These are phyloP conservation scores for Poeciliopsis gracilis DNA, from an alignment of 2,797 vertebrate species.

Conservation along the genomic window DNA sequence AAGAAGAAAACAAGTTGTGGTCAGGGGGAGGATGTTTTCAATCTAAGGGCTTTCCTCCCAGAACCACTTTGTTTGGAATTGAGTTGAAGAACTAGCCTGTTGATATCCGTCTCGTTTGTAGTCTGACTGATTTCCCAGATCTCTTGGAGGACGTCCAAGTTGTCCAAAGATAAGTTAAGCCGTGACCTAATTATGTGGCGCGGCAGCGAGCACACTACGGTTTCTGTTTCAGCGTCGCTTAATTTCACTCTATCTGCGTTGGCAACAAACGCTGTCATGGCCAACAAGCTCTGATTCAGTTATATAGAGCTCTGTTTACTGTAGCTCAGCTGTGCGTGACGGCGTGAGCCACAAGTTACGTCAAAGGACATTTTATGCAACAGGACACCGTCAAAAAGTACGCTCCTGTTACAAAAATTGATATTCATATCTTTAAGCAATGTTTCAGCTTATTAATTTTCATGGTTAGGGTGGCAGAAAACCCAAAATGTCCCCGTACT, in stretches of 20 bases:
- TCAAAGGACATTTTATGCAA: not conserved
- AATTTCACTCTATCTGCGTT: not conserved
- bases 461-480: not conserved
- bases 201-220: not conserved
- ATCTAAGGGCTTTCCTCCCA: constrained; percentile 39
- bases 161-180: constrained; percentile 8
- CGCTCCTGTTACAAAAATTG: not conserved
- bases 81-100: constrained; percentile 17
- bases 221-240: not conserved
- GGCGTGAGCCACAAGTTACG: too few relatives aligned
- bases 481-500: not conserved
- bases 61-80: constrained; percentile 9
- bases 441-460: not conserved
- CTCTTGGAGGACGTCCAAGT: constrained; percentile 20
- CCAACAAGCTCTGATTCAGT: not conserved
- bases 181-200: not conserved
- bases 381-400: not conserved
- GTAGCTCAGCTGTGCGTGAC: not conserved
- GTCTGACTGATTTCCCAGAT: constrained; percentile 2
- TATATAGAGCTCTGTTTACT: not conserved
- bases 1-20: constrained; percentile 15
- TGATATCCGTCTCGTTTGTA: constrained; percentile 17
- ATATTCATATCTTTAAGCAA: not conserved
- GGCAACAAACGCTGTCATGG: not conserved
- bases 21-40: constrained; percentile 43